Base-by-base conservation (phyloP, 2,888 invertebrate species). In the Microdon myrmicae region DNA sequence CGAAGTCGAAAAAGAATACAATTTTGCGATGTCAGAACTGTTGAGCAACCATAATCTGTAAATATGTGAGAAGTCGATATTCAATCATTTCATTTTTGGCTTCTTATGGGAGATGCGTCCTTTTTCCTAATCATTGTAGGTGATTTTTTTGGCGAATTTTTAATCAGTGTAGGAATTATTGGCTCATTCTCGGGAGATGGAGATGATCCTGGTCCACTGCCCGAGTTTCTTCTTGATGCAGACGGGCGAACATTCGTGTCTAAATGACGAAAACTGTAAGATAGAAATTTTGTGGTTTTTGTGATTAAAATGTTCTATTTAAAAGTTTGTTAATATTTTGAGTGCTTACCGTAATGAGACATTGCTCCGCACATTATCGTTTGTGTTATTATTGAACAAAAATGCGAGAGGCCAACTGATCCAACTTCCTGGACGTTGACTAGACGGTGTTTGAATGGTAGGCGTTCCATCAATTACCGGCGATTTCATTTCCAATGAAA, bases 401-500 rank as follows among this genome's bases (percentile, higher is more conserved):
- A 93, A 92, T 5, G 92, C 93, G 55, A 94, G 81, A 3, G 94
- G 94, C 93, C 94, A 93, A 76, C 93, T 93, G 73, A 94, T 93
- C 94, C 94, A 94, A 0, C 93, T 90, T 10, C 73, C 75, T 28
- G 87, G 85, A 74, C 88, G 88, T 19, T 71, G 72, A 10, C 74
- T 72, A 23, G 73, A 72, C 66, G 80, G 78, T 7, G 76, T 77
- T 29, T 79, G 75, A 69, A 80, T 80, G n/a, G 73, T 75, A 0
- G 80, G 80, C 29, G 58, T 69, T 14, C 64, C 49, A 29, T 41
- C 39, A 7, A 74, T 59, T 13, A 76, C 75, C n/a, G 80, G 80
- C 20, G 80, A 76, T 10, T 73, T 69, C 47, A 76, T 68, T 54
- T 80, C 80, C 47, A 75, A 56, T 4, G 80, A 80, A 17, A 79